Evolutionary conservation across 2,113 vertebrate species (phyloP).

Genomic region (Boleophthalmus pectinirostris): DNA sequence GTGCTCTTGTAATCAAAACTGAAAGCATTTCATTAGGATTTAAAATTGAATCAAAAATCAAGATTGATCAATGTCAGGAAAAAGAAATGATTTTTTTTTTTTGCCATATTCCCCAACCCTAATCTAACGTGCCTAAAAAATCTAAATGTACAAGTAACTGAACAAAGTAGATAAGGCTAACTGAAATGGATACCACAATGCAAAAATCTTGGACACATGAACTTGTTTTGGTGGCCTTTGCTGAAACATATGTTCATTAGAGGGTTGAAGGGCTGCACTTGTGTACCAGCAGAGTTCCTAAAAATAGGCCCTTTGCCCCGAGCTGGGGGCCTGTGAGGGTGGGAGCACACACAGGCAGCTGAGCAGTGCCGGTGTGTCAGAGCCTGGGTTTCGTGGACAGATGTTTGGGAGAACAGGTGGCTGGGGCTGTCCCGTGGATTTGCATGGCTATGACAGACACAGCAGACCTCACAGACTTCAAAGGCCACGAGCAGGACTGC

Average conservation of each 20-base stretch:
- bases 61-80: too few species aligned
- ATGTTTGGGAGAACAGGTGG: conserved; percentile 78
- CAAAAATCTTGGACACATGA: background rate
- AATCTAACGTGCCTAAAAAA: background rate
- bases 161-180: background rate
- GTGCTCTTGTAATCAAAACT: too few species aligned
- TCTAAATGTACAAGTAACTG: background rate
- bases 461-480: conserved; percentile 73
- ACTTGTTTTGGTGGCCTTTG: background rate
- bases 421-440: conserved; percentile 74
- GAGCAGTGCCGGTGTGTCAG: conserved; percentile 47
- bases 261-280: conserved; percentile 46
- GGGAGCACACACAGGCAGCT: conserved; percentile 63
- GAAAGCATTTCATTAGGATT: too few species aligned
- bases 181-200: background rate
- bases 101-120: too few species aligned
- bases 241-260: conserved; percentile 56
- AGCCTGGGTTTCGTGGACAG: conserved; percentile 63
- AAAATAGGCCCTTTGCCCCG: conserved; percentile 64
- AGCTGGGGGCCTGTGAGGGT: conserved; percentile 65
- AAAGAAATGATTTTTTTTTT: too few species aligned
- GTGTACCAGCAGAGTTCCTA: conserved; percentile 57
- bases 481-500: conserved; percentile 63
- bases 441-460: conserved; percentile 75
- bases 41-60: too few species aligned